Base-by-base conservation (phyloP, 1,140 invertebrate species). In the Dinoponera quadriceps region DNA sequence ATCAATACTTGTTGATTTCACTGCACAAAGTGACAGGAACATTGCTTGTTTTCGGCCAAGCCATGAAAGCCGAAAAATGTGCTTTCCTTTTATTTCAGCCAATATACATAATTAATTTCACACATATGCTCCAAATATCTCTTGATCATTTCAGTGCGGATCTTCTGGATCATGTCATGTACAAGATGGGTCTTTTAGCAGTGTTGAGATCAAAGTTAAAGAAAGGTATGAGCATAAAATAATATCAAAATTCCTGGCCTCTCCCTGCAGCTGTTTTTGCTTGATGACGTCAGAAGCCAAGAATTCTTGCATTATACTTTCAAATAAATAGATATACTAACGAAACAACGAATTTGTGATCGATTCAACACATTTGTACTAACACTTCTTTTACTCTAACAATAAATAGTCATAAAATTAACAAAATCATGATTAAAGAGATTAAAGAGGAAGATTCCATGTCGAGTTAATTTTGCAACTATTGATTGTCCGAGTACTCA, bases 131-230 rank as follows among this genome's bases (percentile, higher is more conserved):
- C 55, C 49, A 44, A 29, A 65, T 18, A 57, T 60, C 22, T 85
- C 62, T 72, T 33, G 66, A 74, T 66, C 69, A 92, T 96, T 96
- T 71, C 93, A 99, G 98, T 91, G 97, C 97, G 44, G 96, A 96
- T 72, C 93, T 96, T 68, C 94, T 99, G 82, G 96, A 98, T 84
- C 97, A 98, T 96, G 96, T 99, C 2, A 96, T 99, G 90, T 99
- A 98, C 92, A 95, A 98, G 71, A 98, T 99, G 97, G 98, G 98
- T 13, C 91, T 99, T 20, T 94, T 99, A 81, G 98, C 98, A 16
- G 97, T 97, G n/a, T 94, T 99, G 13, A 95, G 98, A 68, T 98
- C 98, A 3, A 96, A 97, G 88, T 93, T 94, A 75, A 97, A 97
- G 90, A 96, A 96, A 95, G 98, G 98, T 97, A 95, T 94, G 90